Evolutionary conservation across 1,140 invertebrate genomes (phyloP), one percentile per base, ranked within the genome.

Genomic region (Atopsyche davidsoni): DNA sequence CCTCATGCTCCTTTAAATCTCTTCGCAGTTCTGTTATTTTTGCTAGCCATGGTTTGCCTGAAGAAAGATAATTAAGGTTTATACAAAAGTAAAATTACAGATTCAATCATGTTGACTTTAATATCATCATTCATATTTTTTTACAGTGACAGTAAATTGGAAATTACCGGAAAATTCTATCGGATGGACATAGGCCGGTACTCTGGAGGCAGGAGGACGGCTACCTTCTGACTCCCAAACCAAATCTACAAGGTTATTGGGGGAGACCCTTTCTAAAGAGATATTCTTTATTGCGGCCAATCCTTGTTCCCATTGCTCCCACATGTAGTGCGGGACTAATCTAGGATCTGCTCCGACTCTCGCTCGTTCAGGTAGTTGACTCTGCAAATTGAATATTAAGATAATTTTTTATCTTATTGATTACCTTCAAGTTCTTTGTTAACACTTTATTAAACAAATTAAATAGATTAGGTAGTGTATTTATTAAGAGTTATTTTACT

Each of bases 271-370:
- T 3, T 85, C 69, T 24, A 95, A 67, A 42, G 69, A 66, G 0
- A 80, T 65, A 7, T 71, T 72, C 46, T 75, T 70, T 1, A 67
- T 73, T 57, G 78, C 70, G 14, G 28, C 25, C 36, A 89, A 66
- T 51, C 77, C 71, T 1, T 72, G 60, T 45, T 77, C 68, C 63
- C 85, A 76, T 3, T 60, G 53, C 16, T 77, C 64, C 83, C 83
- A 89, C 31, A 75, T 68, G n/a, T 66, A 60, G 32, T 82, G 75
- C 0, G 85, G 76, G 4, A 86, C 77, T 16, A 87, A 63, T 36
- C 79, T 81, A 0, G 92, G 86, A 76, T 97, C 92, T 10, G 83
- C 87, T 1, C 92, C 93, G 13, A 97, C 81, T 42, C 78, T 68
- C 25, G 78, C 68, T 55, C 82, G 73, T 17, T 76, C 43, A 52